Conservation (phyloP, 1,140 invertebrate genomes). For the Contarinia nasturtii region DNA sequence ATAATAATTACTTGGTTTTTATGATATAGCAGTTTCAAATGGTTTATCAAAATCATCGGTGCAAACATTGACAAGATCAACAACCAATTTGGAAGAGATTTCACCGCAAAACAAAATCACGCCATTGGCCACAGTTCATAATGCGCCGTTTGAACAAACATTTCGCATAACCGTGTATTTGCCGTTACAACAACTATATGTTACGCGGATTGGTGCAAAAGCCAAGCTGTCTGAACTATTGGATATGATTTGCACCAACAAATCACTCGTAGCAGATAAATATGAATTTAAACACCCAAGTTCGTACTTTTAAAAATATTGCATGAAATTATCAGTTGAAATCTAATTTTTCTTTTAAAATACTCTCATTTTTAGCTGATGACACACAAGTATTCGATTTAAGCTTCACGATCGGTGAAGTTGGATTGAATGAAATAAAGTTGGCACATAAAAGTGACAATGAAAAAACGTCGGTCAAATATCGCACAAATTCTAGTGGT, state of each 20-base stretch:
- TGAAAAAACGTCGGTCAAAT: background rate
- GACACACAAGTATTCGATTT: slow-evolving; percentile 22
- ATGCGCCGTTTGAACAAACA: slow-evolving; percentile 23
- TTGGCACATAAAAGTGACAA: slow-evolving; percentile 20
- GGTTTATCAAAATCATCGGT: background rate
- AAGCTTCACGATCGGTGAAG: slow-evolving; percentile 21
- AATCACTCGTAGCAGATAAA: slow-evolving; percentile 49
- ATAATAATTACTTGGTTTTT: background rate
- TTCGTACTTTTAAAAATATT: slow-evolving; percentile 16
- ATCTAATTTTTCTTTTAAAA: background rate
- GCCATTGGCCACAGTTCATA: slow-evolving; percentile 17
- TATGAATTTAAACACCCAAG: slow-evolving; percentile 66
- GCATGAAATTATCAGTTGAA: too few relatives aligned
- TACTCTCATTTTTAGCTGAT: slow-evolving; percentile 17
- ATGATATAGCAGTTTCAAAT: background rate
- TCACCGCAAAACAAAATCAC: slow-evolving; percentile 20
- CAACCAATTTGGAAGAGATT: slow-evolving; percentile 1
- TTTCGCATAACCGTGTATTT: slow-evolving; percentile 43
- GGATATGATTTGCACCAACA: slow-evolving; percentile 57
- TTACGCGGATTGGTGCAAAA: slow-evolving; percentile 29
- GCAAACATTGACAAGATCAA: slow-evolving; percentile 15
- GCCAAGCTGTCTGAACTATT: slow-evolving; percentile 47
- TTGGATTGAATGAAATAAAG: slow-evolving; percentile 21
- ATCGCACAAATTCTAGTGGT: too few relatives aligned
- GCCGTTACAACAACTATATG: slow-evolving; percentile 61